Percentiles rank a stretch among this genome's conserved stretches.
phyloP scores from a whole-genome alignment of 1,140 invertebrate genomes.

The Atta texana region DNA sequence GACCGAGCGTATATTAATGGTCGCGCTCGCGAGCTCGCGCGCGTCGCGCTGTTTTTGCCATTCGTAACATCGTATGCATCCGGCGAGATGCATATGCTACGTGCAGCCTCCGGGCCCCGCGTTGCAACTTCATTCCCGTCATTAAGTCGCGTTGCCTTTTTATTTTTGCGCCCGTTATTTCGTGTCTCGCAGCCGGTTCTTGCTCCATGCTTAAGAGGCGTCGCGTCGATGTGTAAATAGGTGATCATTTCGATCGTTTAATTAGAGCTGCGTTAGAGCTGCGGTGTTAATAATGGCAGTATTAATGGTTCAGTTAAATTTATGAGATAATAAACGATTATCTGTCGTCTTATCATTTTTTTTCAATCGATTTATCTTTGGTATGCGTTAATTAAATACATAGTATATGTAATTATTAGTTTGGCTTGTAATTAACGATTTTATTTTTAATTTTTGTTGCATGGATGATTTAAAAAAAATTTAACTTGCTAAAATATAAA shows the following conservation, averaged over 20 bases:
- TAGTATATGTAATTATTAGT: background rate
- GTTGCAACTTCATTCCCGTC: constrained; percentile 62
- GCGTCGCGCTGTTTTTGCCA: constrained; percentile 51
- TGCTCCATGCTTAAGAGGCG: background rate
- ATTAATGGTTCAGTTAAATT: constrained; percentile 26
- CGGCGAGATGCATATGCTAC: constrained; percentile 53
- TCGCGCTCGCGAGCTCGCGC: constrained; percentile 23
- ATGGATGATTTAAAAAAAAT: background rate
- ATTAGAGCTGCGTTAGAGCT: constrained; percentile 39
- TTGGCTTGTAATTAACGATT: constrained; percentile 2
- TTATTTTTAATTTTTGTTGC: background rate
- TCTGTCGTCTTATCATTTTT: constrained; percentile 2
- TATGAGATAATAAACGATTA: constrained; percentile 29
- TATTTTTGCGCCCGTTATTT: constrained; percentile 52
- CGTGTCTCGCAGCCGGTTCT: constrained; percentile 48
- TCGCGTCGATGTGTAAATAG: constrained; percentile 46
- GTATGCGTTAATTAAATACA: constrained; percentile 10
- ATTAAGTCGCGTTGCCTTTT: constrained; percentile 52
- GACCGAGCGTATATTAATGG: constrained; percentile 57
- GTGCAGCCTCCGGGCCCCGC: constrained; percentile 47
- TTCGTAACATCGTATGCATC: constrained; percentile 56
- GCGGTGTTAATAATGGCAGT: constrained; percentile 30
- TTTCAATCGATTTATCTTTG: background rate
- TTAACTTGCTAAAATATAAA: background rate
- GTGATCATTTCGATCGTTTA: constrained; percentile 53